Percentiles rank a stretch among this genome's conserved stretches.
Evolutionary conservation across 1,140 invertebrate species (phyloP).

Genomic region (Planococcus citri): DNA sequence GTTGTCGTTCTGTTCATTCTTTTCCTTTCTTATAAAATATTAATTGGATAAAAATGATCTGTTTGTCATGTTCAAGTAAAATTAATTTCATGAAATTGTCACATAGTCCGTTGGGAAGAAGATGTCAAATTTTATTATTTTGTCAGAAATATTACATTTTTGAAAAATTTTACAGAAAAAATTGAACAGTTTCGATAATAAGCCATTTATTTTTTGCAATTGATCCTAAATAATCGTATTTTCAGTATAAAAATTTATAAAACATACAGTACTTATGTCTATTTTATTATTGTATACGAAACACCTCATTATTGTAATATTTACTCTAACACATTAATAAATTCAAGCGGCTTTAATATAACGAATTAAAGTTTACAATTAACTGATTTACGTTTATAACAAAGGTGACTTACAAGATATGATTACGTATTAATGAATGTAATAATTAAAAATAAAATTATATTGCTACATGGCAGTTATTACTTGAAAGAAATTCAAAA

Average conservation of each 20-base stretch:
- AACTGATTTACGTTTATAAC: neutral
- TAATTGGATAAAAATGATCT: too few species aligned
- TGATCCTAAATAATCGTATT: neutral
- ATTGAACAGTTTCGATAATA: neutral
- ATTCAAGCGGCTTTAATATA: neutral
- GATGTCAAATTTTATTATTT: too few species aligned
- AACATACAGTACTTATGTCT: neutral
- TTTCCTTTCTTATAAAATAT: too few species aligned
- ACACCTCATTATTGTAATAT: conserved; percentile 1
- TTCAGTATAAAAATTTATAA: conserved; percentile 2
- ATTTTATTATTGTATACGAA: conserved; percentile 8
- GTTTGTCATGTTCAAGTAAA: too few species aligned
- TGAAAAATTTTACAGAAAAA: too few species aligned
- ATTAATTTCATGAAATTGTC: too few species aligned
- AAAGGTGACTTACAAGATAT: neutral
- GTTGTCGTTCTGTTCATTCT: too few species aligned
- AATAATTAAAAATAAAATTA: neutral
- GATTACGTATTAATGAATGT: neutral
- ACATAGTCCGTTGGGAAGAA: too few species aligned
- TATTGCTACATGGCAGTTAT: neutral
- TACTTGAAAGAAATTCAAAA: too few species aligned
- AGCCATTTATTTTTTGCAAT: neutral
- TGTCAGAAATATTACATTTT: too few species aligned
- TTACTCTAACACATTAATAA: neutral
- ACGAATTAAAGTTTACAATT: neutral